These are phyloP conservation scores for Ennomos quercinarius DNA, from an alignment of 2,888 invertebrate genomes.

Conservation along the genomic window DNA sequence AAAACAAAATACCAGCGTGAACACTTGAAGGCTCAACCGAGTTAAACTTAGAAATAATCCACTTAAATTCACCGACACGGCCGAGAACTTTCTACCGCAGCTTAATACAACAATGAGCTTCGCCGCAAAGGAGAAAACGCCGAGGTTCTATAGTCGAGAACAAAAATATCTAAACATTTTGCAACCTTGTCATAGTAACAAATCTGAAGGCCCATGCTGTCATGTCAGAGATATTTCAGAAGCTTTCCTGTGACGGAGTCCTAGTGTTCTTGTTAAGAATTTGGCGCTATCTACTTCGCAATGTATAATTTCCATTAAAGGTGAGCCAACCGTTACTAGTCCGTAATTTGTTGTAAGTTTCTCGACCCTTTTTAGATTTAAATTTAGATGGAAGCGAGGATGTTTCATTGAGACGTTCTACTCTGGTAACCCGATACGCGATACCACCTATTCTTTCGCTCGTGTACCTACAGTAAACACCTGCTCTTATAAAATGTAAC, in stretches of 20 bases:
- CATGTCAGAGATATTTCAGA: not conserved
- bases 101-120: constrained; percentile 70
- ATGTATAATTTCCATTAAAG: constrained; percentile 44
- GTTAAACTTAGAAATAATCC: constrained; percentile 65
- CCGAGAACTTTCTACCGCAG: constrained; percentile 60
- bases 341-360: constrained; percentile 41
- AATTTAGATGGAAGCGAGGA: constrained; percentile 29
- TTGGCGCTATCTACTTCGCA: constrained; percentile 28
- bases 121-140: constrained; percentile 46
- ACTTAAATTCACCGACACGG: constrained; percentile 69
- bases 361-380: constrained; percentile 39
- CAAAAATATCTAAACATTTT: constrained; percentile 6
- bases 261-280: constrained; percentile 1
- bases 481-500: too few relatives aligned
- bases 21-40: constrained; percentile 44
- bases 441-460: too few relatives aligned
- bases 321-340: constrained; percentile 41
- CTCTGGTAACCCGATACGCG: not conserved
- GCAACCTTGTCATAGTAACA: constrained; percentile 18
- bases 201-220: not conserved
- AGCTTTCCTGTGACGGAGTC: constrained; percentile 5
- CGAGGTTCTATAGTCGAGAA: constrained; percentile 16
- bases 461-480: too few relatives aligned
- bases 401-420: constrained; percentile 11
- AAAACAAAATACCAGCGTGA: constrained; percentile 28